These are phyloP conservation scores for Graptemys geographica DNA, from an alignment of 2,797 vertebrate species.

Conservation along the genomic window DNA sequence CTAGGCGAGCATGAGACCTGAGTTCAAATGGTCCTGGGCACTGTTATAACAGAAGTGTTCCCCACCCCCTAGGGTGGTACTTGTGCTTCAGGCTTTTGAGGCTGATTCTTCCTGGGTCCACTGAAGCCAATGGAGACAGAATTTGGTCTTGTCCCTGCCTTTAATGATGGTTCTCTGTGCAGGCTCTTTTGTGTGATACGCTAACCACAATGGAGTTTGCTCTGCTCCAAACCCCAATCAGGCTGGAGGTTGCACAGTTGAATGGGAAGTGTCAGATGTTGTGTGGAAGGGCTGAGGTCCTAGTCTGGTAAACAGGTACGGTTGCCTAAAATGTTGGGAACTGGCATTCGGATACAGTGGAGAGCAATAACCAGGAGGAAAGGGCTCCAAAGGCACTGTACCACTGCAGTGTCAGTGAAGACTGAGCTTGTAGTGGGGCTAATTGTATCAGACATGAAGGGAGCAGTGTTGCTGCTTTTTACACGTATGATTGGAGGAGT, in stretches of 20 bases:
- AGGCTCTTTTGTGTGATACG: accelerated
- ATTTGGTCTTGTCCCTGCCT: neutral
- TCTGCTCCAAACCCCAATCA: neutral
- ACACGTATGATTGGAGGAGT: neutral
- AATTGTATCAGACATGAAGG: neutral
- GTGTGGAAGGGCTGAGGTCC: neutral
- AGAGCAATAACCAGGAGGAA: neutral
- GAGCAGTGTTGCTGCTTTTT: neutral
- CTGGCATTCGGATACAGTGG: neutral
- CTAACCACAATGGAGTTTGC: neutral
- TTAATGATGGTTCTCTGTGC: neutral
- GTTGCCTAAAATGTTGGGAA: neutral
- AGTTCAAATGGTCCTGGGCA: neutral
- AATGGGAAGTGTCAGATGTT: neutral
- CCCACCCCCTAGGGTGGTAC: neutral
- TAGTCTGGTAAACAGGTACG: neutral
- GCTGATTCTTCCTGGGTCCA: neutral
- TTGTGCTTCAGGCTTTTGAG: neutral
- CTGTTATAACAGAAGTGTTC: neutral
- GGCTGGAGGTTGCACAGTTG: neutral
- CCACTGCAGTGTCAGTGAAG: slow-evolving; percentile 3
- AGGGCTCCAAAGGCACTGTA: neutral
- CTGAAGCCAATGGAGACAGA: neutral
- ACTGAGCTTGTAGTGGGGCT: neutral
- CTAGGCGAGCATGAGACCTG: too few species aligned